A percentile compares a stretch with the other conserved stretches of the same genome.
These are phyloP conservation scores for Chaetorhynchus papuensis DNA, from an alignment of 2,113 vertebrate species.

Conservation along the genomic window DNA sequence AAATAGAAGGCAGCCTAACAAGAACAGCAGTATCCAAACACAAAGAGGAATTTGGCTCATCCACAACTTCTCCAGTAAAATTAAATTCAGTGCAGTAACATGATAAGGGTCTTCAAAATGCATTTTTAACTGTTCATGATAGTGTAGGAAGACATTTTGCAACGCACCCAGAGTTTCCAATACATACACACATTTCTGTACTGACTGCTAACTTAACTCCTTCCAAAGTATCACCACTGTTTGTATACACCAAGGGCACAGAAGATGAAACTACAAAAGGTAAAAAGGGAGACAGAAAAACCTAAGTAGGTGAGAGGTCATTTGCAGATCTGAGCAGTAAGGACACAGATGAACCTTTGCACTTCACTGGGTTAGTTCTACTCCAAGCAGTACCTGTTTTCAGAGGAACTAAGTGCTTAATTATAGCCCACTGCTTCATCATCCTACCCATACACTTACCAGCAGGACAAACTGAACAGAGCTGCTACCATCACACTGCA, in stretches of 20 bases:
- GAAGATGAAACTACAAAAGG: neutral
- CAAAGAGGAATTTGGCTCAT: neutral
- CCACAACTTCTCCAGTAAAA: neutral
- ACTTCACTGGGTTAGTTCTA: neutral
- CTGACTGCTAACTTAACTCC: neutral
- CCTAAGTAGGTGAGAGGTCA: neutral
- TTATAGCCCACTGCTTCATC: neutral
- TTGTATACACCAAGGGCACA: rapidly evolving
- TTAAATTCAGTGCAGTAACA: neutral
- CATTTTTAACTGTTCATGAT: neutral
- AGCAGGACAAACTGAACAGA: neutral
- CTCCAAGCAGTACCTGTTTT: neutral
- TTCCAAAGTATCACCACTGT: rapidly evolving
- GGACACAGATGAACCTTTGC: neutral
- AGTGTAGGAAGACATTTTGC: neutral
- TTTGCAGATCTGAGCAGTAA: neutral
- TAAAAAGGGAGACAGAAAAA: neutral
- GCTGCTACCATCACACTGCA: neutral
- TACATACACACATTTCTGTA: neutral
- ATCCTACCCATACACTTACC: rapidly evolving
- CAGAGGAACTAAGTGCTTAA: neutral
- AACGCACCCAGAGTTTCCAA: neutral
- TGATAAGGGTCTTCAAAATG: neutral
- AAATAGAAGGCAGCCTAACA: neutral
- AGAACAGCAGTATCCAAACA: neutral